Base-by-base conservation (phyloP, 2,113 vertebrate genomes). In the Limanda limanda region DNA sequence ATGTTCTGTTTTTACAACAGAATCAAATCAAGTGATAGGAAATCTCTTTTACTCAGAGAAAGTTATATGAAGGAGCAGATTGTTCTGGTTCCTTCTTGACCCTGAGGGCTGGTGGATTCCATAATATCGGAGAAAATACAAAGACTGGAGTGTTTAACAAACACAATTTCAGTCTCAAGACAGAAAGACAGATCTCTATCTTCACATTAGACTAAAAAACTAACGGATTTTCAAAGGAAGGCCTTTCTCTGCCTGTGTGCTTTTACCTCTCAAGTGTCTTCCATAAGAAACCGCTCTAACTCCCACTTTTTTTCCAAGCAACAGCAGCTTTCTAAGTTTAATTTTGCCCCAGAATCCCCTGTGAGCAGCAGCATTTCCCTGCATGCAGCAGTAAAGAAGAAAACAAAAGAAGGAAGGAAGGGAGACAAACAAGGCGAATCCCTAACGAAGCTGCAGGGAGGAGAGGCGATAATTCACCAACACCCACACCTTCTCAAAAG, bases 391-490 rank as follows among this genome's bases (percentile, higher is more conserved):
- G 37, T 8, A 51, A 68, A 74, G 24, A 27, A 37, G 62, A 63
- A 82, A 79, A 86, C 72, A 85, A 85, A 86, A 62, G 57, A 72
- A 81, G 79, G 59, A 78, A 83, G 67, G 78, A 72, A 77, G 60
- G 74, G 78, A 91, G 88, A 83, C 76, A 87, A 89, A 85, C 88
- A 68, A 84, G 83, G 68, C 87, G 74, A 31, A 81, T 91, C 77
- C 86, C 78, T 81, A 80, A 86, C 71, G 72, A 84, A 81, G 88
- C 88, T 91, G 86, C 85, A 90, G 89, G 89, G 89, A 84, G 84
- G 87, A 86, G 87, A 91, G 85, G 84, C 81, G 79, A 92, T 90
- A 87, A 94, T 92, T 91, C 89, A 88, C 79, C 74, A 23, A 89
- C 91, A 54, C 92, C 92, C 91, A 93, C 90, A 82, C 79, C 78